Evolutionary conservation across 2,797 vertebrate genomes (phyloP), one percentile per base, ranked within the genome.

Genomic region (Hapalemur alaotrensis): DNA sequence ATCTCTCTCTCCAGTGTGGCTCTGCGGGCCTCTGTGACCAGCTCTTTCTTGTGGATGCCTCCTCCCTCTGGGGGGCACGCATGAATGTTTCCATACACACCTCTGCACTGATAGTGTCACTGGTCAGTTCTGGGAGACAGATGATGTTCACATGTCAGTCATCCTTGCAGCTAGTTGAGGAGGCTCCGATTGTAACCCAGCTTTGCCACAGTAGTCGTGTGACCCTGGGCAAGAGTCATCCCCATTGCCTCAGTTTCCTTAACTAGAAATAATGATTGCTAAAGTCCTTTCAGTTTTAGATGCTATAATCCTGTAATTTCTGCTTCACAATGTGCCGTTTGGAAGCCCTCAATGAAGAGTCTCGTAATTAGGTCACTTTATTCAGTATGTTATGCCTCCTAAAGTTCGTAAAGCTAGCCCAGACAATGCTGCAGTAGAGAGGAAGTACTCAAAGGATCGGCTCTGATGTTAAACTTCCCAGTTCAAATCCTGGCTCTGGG

Each of bases 241-340:
- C 7, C 32, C 25, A 14, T 15, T 87, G 82, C 89, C 80, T 91
- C 79, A n/a, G 35, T 83, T 61, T 94, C 81, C 20, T 50, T 4
- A 46, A 11, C 30, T 69, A 69, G 28, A 61, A 38, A 22, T 63
- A 90, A 48, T 20, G 61, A 41, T 57, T 57, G 67, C 35, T 69
- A 15, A 91, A 79, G 57, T 86, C 14, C 65, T 89, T 83, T 43
- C 70, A 5, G 17, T 80, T 92, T 95, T 75, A 88, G 69, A n/a
- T 43, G 41, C 12, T 41, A 43, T n/a, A 38, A 52, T 20, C 38
- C 7, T 75, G 70, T 12, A 38, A 54, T 11, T 20, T 83, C 59
- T 72, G 32, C 32, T 69, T 23, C 6, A 28, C 4, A 32, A 6
- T 18, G 6, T 79, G 43, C 14, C 38, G 14, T 35, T n/a, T 17